Evolutionary conservation across 2,113 vertebrate genomes (phyloP).

Genomic region (rabbit (Oryctolagus cuniculus)): DNA sequence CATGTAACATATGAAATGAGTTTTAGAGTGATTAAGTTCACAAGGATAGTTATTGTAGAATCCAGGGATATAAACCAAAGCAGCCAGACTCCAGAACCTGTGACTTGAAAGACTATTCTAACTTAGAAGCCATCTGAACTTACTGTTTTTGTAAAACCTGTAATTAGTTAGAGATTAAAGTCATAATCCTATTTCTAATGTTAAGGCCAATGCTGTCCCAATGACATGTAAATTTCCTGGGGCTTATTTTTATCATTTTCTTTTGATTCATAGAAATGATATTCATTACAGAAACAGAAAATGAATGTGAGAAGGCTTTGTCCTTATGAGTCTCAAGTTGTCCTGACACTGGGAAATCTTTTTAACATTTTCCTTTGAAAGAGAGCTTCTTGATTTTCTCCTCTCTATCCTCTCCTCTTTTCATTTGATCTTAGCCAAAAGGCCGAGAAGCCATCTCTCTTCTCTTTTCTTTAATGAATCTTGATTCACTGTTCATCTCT

Average conservation of each 20-base stretch:
- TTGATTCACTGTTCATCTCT: neutral
- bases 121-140: neutral
- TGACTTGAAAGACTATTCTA: neutral
- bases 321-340: neutral
- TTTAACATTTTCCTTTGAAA: neutral
- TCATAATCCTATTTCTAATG: conserved; percentile 22
- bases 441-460: too few species aligned
- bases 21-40: conserved; percentile 48
- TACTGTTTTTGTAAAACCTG: conserved; percentile 24
- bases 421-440: too few species aligned
- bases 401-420: too few species aligned
- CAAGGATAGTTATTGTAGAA: neutral
- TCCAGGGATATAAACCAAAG: neutral
- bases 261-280: neutral
- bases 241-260: neutral
- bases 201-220: neutral
- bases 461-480: neutral
- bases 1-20: conserved; percentile 2
- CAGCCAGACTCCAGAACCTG: neutral
- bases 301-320: neutral
- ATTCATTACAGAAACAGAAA: neutral
- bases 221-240: neutral
- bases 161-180: conserved; percentile 48
- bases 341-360: neutral
- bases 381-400: neutral